A percentile compares a stretch with the other conserved stretches of the same genome.
These are phyloP conservation scores for Flabesymbios commensalis DNA, from an alignment of 2,888 invertebrate species.

Conservation along the genomic window DNA sequence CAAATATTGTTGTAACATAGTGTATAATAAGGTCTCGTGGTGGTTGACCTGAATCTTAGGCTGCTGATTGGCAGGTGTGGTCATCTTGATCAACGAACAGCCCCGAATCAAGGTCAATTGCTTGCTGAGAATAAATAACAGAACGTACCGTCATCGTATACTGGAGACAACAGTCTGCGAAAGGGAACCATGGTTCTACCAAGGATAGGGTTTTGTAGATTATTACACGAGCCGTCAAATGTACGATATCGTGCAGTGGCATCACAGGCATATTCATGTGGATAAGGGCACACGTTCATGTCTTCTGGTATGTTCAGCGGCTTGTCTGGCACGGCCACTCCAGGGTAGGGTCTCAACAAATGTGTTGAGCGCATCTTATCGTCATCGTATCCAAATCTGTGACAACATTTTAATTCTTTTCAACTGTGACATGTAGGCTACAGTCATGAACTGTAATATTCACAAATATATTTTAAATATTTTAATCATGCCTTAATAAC, in stretches of 20 bases:
- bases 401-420: neutral
- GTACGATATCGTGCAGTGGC: conserved; percentile 10
- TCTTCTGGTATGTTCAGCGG: conserved; percentile 21
- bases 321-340: conserved; percentile 11
- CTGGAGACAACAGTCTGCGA: conserved; percentile 30
- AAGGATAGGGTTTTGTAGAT: conserved; percentile 27
- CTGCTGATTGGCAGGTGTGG: too few relatives aligned
- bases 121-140: too few relatives aligned
- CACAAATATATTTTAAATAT: too few relatives aligned
- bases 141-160: conserved; percentile 34
- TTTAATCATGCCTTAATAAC: too few relatives aligned
- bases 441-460: too few relatives aligned
- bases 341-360: conserved; percentile 16
- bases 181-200: conserved; percentile 34
- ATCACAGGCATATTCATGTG: conserved; percentile 11
- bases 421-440: neutral
- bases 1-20: too few relatives aligned
- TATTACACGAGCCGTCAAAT: conserved; percentile 43
- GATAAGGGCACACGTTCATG: conserved; percentile 31
- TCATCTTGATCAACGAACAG: too few relatives aligned
- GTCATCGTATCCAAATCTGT: neutral
- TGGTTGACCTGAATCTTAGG: too few relatives aligned
- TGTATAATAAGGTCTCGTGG: too few relatives aligned
- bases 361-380: neutral
- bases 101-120: too few relatives aligned